These are phyloP conservation scores for Channallabes apus DNA, from an alignment of 2,797 vertebrate genomes.

Conservation along the genomic window DNA sequence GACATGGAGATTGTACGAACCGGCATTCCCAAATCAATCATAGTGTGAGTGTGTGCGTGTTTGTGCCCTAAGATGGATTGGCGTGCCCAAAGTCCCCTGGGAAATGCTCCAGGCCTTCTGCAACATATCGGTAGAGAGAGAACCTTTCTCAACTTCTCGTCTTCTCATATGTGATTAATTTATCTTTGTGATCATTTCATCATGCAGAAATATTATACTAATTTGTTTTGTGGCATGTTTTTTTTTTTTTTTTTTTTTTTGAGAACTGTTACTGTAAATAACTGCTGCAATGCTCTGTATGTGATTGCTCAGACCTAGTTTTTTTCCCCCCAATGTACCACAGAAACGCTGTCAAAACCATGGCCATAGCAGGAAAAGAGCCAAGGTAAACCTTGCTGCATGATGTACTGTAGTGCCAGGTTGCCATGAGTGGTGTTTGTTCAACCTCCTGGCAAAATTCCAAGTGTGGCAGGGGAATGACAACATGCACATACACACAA, in stretches of 20 bases:
- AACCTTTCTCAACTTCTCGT: neutral
- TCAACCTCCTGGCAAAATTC: conserved; percentile 1
- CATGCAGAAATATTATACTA: neutral
- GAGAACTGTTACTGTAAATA: neutral
- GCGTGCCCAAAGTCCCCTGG: too few relatives aligned
- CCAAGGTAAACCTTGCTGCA: conserved; percentile 81
- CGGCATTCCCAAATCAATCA: too few relatives aligned
- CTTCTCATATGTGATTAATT: neutral
- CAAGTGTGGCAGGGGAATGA: neutral
- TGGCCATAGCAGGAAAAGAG: conserved; percentile 92
- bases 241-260: neutral
- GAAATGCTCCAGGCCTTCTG: too few relatives aligned
- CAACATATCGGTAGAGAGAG: too few relatives aligned
- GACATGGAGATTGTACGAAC: too few relatives aligned
- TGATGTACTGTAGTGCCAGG: conserved; percentile 7
- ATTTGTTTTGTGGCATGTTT: neutral
- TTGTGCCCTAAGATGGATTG: too few relatives aligned
- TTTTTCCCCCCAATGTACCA: conserved; percentile 27
- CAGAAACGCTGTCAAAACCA: conserved; percentile 90
- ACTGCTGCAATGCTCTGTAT: neutral
- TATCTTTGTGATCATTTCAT: neutral
- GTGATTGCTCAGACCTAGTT: neutral
- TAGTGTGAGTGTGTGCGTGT: too few relatives aligned
- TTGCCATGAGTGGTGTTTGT: conserved; percentile 7
- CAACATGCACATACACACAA: conserved; percentile 5